Evolutionary conservation across 1,140 invertebrate species (phyloP), one percentile per base, ranked within the genome.

Genomic region (Drosophila ercepeae): DNA sequence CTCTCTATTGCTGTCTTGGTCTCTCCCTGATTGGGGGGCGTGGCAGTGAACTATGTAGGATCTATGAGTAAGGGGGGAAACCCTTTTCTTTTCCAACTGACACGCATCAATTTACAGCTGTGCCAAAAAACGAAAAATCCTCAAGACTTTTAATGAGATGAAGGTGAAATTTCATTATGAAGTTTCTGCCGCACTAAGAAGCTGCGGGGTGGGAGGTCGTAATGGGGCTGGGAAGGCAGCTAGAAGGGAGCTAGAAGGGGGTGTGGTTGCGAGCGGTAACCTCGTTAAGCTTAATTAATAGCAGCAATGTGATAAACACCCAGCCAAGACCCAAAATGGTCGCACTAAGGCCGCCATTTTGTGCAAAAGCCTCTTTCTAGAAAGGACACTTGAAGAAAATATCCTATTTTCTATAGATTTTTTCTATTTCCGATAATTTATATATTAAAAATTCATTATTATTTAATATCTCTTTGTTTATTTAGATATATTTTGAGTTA

Each of bases 251-350:
- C 59, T 59, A 11, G 65, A 49, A 45, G 73, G 73, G 58, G 77
- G 74, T 89, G 77, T 81, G 83, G 81, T 86, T 88, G 82, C 75
- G 75, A 78, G 61, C 75, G 83, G 89, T 90, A 90, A 90, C 89
- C 81, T 90, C 89, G 89, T 90, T 90, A 90, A 90, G 89, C 89
- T 90, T 90, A 90, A 90, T 90, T 90, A 90, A 90, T 90, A 90
- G 89, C 89, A 90, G 75, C 89, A 84, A 90, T 89, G 89, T 90
- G 89, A 90, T 90, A 90, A 90, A 90, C 89, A 89, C 89, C 89
- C 72, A 72, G 69, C 55, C 49, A 39, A 49, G 57, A 32, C 69
- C 65, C 61, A 75, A 84, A 84, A 84, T 84, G 81, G 76, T 78
- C 65, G 50, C 74, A 71, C 48, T 60, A 59, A 68, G 59, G 74